Evolutionary conservation across 2,113 vertebrate species (phyloP).

Genomic region (Chrysochloris asiatica): DNA sequence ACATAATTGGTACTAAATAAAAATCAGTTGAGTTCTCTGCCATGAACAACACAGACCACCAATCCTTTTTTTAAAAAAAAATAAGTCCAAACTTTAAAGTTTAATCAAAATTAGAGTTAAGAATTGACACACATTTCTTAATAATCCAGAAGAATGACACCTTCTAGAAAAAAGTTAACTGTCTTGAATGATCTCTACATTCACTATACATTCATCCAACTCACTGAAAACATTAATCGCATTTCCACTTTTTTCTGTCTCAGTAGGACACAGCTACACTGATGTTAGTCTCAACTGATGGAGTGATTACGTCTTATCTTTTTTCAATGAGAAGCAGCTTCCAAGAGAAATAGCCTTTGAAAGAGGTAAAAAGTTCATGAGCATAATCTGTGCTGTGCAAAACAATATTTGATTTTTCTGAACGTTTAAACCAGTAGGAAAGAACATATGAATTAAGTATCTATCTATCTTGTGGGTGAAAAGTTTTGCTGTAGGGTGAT

Average conservation of each 20-base stretch:
- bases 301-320: slow-evolving; percentile 73
- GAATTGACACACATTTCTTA: slow-evolving; percentile 7
- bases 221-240: slow-evolving; percentile 51
- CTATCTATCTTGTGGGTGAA: slow-evolving; percentile 55
- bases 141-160: slow-evolving; percentile 25
- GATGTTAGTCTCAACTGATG: slow-evolving; percentile 43
- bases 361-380: slow-evolving; percentile 77
- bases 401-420: slow-evolving; percentile 74
- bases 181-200: not conserved
- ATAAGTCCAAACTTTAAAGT: not conserved
- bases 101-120: slow-evolving; percentile 9
- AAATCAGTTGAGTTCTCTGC: not conserved
- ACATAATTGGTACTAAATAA: not conserved
- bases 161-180: slow-evolving; percentile 22
- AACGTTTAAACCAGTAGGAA: slow-evolving; percentile 76
- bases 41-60: not conserved
- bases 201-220: not conserved
- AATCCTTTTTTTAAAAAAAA: not conserved
- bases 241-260: slow-evolving; percentile 45
- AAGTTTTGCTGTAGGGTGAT: slow-evolving; percentile 51
- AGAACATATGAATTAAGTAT: slow-evolving; percentile 79
- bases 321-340: slow-evolving; percentile 72
- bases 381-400: slow-evolving; percentile 76
- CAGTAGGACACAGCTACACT: slow-evolving; percentile 47
- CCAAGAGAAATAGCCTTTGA: slow-evolving; percentile 76